Base-by-base conservation (phyloP, 35 echinoderm and acorn worm species). In the Acanthaster planci region DNA sequence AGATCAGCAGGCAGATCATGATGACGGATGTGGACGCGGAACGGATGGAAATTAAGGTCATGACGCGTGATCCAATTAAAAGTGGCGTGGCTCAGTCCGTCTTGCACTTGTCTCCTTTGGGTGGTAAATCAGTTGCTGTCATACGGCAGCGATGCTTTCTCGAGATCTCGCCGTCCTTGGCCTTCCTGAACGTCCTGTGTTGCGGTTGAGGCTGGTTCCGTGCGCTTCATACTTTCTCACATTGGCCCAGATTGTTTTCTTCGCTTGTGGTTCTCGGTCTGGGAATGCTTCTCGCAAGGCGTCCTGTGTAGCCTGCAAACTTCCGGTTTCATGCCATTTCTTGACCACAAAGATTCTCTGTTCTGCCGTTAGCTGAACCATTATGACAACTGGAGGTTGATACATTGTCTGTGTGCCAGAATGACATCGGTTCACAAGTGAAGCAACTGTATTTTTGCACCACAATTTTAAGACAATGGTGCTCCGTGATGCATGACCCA, bases 241-340 rank as follows among this genome's bases (percentile, higher is more conserved):
- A 84, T 64, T 59, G 53, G 81, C 51, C 81, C 81, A 84, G 54
- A 84, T 84, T 84, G 81, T 84, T 42, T 84, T 84, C 57, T 58
- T 31, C 8, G 32, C 53, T 84, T 51, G 81, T 84, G 81, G 55
- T 84, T 84, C 81, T 84, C 81, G 55, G 37, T 84, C 55, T 52
- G 79, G 81, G 57, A 84, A 57, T 52, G 30, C 51, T 60, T 84
- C 81, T 56, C 81, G 9, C 9, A 60, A 21, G 0, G 57, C 57
- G 0, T 60, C 57, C 57, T 2, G 57, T 60, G 57, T 60, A 15
- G 57, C 57, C 57, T 60, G 57, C 57, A 60, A 60, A 60, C 57
- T 60, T 60, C 57, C 4, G 4, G 57, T 5, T 60, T 60, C 57
- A 60, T 60, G 26, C 57, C 4, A 60, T 60, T 60, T 60, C 57